Conservation (phyloP, 2,797 vertebrate genomes). For the Cuniculus paca region DNA sequence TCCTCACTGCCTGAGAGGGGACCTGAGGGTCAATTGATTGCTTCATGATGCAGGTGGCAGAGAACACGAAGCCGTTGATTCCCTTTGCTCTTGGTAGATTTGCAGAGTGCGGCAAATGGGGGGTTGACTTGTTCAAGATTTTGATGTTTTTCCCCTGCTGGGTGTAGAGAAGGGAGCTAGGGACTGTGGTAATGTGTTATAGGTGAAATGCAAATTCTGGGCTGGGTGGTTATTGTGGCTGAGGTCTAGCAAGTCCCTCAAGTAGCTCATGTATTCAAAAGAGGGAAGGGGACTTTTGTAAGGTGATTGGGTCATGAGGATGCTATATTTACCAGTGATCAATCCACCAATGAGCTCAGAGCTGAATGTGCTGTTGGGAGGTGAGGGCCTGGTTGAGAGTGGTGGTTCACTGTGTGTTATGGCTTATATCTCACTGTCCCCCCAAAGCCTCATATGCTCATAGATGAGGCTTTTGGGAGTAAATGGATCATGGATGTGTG, state of each 20-base stretch:
- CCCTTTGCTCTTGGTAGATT: not conserved
- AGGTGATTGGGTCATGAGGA: not conserved
- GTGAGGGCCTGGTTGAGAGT: not conserved
- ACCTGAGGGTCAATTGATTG: too few species aligned
- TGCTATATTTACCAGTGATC: not conserved
- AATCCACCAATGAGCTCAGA: not conserved
- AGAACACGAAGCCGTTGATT: not conserved
- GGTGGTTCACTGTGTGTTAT: not conserved
- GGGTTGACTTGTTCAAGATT: not conserved
- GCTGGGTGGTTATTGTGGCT: not conserved
- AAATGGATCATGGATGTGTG: not conserved
- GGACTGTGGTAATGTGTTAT: not conserved
- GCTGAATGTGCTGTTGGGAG: not conserved
- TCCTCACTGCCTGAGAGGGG: too few species aligned
- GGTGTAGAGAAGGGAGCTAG: not conserved
- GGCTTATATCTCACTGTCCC: not conserved
- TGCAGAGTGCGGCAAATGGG: not conserved
- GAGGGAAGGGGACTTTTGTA: not conserved
- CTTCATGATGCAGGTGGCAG: not conserved
- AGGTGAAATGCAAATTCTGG: not conserved
- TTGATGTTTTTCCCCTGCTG: not conserved
- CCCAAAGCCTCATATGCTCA: not conserved
- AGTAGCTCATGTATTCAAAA: not conserved
- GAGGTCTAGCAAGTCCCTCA: not conserved
- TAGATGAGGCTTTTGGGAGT: not conserved